Evolutionary conservation across 2,113 vertebrate species (phyloP).

Genomic region (Hiodon tergisus): DNA sequence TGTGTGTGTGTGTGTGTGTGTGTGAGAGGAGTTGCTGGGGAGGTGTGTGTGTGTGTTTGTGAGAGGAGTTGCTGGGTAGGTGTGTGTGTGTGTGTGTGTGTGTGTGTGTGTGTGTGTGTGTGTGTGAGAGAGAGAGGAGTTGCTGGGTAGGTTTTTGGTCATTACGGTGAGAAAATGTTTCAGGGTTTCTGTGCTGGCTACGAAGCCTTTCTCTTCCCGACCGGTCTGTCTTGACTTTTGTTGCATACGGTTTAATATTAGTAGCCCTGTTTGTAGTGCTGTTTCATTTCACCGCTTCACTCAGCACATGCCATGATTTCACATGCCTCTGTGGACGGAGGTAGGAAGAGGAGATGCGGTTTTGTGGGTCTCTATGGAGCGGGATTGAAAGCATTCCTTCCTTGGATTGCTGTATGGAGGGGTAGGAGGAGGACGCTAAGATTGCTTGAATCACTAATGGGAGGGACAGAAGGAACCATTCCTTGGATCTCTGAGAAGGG

Average conservation of each 20-base stretch:
- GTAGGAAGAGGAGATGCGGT: not conserved
- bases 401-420: no score
- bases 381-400: no score
- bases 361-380: no score
- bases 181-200: constrained; percentile 9
- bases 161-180: constrained; percentile 17
- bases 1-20: no score
- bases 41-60: no score
- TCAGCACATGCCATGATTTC: constrained; percentile 6
- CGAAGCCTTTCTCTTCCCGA: constrained; percentile 25
- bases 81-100: not conserved
- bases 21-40: no score
- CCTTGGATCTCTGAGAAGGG: no score
- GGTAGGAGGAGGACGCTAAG: no score
- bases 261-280: constrained; percentile 25
- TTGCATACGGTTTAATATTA: constrained; percentile 20
- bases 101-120: constrained; percentile 9
- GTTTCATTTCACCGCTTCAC: constrained; percentile 18
- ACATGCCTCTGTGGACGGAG: not conserved
- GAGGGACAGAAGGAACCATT: no score
- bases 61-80: no score
- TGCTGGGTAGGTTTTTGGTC: not conserved
- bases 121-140: constrained; percentile 9
- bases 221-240: constrained; percentile 15
- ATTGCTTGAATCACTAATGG: no score